Percentiles rank a stretch among this genome's conserved stretches.
Evolutionary conservation across 2,797 vertebrate species (phyloP).

Genomic region (Coreius guichenoti): DNA sequence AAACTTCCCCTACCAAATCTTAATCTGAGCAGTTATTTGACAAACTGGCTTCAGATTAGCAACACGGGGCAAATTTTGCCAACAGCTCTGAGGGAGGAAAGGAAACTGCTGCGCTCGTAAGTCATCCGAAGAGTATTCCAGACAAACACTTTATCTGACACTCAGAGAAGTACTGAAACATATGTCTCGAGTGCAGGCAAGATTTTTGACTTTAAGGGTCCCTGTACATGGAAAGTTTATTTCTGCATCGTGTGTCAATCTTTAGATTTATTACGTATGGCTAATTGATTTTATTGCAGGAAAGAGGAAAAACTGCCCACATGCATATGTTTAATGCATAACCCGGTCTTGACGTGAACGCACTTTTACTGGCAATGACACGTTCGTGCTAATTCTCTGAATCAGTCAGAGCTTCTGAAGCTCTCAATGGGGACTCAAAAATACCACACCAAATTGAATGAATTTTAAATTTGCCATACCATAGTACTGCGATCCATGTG

Average conservation of each 20-base stretch:
- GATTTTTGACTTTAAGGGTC: conserved; percentile 43
- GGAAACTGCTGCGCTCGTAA: conserved; percentile 37
- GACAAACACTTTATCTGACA: conserved; percentile 29
- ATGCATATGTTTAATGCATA: conserved; percentile 63
- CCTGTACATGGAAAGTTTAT: conserved; percentile 48
- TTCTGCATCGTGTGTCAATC: conserved; percentile 47
- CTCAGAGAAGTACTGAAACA: conserved; percentile 45
- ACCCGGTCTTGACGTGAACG: conserved; percentile 38
- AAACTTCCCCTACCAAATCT: conserved; percentile 43
- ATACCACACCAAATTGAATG: conserved; percentile 47
- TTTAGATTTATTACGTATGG: conserved; percentile 63
- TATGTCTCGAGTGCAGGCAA: conserved; percentile 42
- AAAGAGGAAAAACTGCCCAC: conserved; percentile 59
- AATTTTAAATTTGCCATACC: conserved; percentile 44
- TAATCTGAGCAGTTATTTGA: conserved; percentile 37
- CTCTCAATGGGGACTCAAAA: conserved; percentile 41
- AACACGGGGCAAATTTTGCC: conserved; percentile 28
- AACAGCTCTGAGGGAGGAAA: conserved; percentile 19
- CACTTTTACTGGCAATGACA: conserved; percentile 43
- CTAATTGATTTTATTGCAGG: conserved; percentile 67
- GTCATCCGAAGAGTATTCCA: conserved; percentile 35
- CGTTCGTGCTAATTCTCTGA: conserved; percentile 26
- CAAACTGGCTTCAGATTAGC: conserved; percentile 53
- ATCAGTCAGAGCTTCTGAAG: conserved; percentile 21
- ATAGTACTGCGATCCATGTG: background rate